Base-by-base conservation (phyloP, 1,140 invertebrate species). In the Papilio xuthus region DNA sequence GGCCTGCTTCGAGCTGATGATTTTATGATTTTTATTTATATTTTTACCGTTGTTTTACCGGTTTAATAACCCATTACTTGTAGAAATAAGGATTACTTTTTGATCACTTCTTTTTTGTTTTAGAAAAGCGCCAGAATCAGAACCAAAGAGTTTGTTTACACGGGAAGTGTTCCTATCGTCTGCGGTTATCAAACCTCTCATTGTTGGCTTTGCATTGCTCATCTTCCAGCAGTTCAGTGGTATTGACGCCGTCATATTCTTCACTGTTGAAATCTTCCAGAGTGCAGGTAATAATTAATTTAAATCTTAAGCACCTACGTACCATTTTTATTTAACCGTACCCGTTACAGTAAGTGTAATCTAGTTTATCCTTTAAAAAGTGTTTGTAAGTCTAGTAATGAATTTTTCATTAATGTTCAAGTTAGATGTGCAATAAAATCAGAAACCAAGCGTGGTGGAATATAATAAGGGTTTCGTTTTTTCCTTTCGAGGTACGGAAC, bases 181-280 rank as follows among this genome's bases (percentile, higher is more conserved):
- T 0, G 86, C 82, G 7, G 92, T 94, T 9, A 84, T 94, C 3
- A 94, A 92, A 79, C 94, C 94, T 1, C 89, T 95, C 6, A 85
- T 88, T 23, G 86, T 93, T 12, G 94, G 88, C 26, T 94, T 92
- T 80, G 89, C 85, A 0, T 87, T 96, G 47, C 94, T 96, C 79
- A 89, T 95, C 80, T 95, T 96, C 89, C 96, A 96, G 87, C 96
- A 97, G 86, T 93, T 96, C 78, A 95, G 94, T 80, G 96, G 96
- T 47, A 96, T 96, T 50, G 96, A 96, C 83, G 95, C 95, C 28
- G 94, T 96, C 18, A 95, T 96, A 76, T 96, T 96, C 88, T 96
- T 96, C 91, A 96, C 96, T 0, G 95, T 95, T 8, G 92, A 94
- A 37, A 96, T 96, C 63, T 96, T 96, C 85, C 82, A 93, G 80